A percentile compares a stretch with the other conserved stretches of the same genome.
Conservation (phyloP, 1,140 invertebrate genomes). For the Drosophila ananassae region DNA sequence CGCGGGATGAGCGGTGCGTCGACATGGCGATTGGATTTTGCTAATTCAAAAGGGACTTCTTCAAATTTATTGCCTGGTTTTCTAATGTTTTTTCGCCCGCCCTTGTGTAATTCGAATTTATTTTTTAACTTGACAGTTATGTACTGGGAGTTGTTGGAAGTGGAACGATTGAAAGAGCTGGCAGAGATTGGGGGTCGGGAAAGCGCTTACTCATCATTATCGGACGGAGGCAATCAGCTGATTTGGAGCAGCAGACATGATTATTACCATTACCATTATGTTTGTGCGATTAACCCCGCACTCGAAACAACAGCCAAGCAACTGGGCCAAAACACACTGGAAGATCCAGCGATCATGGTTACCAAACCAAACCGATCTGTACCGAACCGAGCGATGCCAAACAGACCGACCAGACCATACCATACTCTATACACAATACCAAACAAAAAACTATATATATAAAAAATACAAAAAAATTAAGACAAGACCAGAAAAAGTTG, state of each 20-base stretch:
- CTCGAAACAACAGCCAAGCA: constrained; percentile 3
- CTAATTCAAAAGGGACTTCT: neutral
- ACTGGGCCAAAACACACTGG: constrained; percentile 20
- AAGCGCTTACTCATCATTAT: constrained; percentile 54
- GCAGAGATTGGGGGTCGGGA: neutral
- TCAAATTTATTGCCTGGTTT: neutral
- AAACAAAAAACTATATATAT: neutral
- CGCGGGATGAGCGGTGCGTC: too few species aligned
- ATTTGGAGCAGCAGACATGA: constrained; percentile 46
- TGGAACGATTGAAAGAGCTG: neutral
- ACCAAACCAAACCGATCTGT: constrained; percentile 34
- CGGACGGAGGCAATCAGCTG: constrained; percentile 44
- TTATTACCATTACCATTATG: constrained; percentile 40
- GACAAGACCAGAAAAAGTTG: constrained; percentile 25
- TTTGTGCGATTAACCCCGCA: constrained; percentile 44
- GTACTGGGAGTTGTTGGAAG: neutral
- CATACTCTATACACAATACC: constrained; percentile 2
- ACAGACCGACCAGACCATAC: constrained; percentile 26
- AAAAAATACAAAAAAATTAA: neutral
- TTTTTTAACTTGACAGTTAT: neutral
- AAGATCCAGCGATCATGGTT: constrained; percentile 49
- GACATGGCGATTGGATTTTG: neutral
- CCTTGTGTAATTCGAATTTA: neutral
- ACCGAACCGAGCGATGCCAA: constrained; percentile 18
- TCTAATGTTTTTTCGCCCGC: neutral